Percentiles rank a stretch among this genome's conserved stretches.
phyloP scores from a whole-genome alignment of 2,888 invertebrate species.

The Xanthia togata region DNA sequence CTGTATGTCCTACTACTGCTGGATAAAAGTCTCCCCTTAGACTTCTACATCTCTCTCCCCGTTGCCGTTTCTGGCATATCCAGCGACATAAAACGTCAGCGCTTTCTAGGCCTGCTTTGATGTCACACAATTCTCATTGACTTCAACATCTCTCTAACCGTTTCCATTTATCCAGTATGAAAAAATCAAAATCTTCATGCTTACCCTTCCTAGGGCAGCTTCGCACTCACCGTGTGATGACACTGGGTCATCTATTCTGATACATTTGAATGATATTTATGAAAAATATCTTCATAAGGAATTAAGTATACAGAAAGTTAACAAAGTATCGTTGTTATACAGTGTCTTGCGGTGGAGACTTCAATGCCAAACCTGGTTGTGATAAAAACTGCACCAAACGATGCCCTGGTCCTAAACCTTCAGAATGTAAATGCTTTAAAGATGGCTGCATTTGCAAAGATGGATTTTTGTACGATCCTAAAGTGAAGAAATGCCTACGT shows the following conservation, averaged over 20 bases:
- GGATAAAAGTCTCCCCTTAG: too few species aligned
- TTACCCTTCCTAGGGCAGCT: too few species aligned
- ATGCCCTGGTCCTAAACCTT: constrained; percentile 44
- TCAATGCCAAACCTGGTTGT: constrained; percentile 54
- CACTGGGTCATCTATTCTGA: too few species aligned
- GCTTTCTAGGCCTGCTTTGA: neutral
- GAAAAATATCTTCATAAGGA: too few species aligned
- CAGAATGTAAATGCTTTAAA: constrained; percentile 28
- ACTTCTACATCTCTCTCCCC: too few species aligned
- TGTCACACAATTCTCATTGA: neutral
- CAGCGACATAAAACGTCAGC: too few species aligned
- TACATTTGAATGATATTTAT: neutral
- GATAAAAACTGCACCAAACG: constrained; percentile 30
- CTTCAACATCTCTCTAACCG: neutral
- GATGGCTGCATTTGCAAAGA: constrained; percentile 68
- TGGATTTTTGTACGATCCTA: constrained; percentile 58
- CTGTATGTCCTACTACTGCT: neutral
- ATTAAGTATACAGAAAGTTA: neutral
- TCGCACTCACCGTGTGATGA: neutral
- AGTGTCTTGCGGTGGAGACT: constrained; percentile 48
- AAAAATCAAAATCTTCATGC: neutral
- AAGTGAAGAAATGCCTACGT: constrained; percentile 62
- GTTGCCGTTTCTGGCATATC: too few species aligned
- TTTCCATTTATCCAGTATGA: neutral
- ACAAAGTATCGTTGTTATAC: neutral